phyloP scores from a whole-genome alignment of 2,888 invertebrate species.

The Cabera pusaria region DNA sequence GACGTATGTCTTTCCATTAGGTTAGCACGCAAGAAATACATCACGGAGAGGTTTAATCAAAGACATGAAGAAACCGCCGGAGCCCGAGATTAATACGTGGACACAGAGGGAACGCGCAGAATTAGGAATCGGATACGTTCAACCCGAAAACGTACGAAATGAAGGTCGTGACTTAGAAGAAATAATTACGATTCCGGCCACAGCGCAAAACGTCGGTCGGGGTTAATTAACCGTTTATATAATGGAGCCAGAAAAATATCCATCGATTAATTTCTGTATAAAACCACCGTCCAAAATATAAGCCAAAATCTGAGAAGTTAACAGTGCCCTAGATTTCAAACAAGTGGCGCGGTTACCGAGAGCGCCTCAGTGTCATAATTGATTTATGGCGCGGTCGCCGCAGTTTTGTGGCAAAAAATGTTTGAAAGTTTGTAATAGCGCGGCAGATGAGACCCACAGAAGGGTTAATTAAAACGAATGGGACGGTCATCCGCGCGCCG shows the following conservation, averaged over 20 bases:
- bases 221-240: conserved; percentile 24
- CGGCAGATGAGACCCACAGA: conserved; percentile 62
- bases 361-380: conserved; percentile 50
- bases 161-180: conserved; percentile 37
- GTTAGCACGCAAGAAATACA: conserved; percentile 78
- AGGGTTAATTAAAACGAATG: conserved; percentile 81
- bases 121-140: conserved; percentile 52
- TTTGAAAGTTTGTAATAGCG: conserved; percentile 60
- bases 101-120: conserved; percentile 55
- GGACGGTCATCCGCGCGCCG: conserved; percentile 71
- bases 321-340: conserved; percentile 28
- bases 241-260: conserved; percentile 23
- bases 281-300: conserved; percentile 17
- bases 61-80: conserved; percentile 67
- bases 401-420: conserved; percentile 49
- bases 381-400: conserved; percentile 57
- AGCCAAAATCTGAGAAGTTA: conserved; percentile 19
- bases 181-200: conserved; percentile 33
- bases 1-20: conserved; percentile 81
- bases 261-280: conserved; percentile 13
- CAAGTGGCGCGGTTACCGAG: conserved; percentile 32
- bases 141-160: conserved; percentile 50
- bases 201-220: conserved; percentile 22
- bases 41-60: conserved; percentile 78
- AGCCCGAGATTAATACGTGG: conserved; percentile 74